Base-by-base conservation (phyloP, 2,888 invertebrate species). In the Nematopogon swammerdamellus region DNA sequence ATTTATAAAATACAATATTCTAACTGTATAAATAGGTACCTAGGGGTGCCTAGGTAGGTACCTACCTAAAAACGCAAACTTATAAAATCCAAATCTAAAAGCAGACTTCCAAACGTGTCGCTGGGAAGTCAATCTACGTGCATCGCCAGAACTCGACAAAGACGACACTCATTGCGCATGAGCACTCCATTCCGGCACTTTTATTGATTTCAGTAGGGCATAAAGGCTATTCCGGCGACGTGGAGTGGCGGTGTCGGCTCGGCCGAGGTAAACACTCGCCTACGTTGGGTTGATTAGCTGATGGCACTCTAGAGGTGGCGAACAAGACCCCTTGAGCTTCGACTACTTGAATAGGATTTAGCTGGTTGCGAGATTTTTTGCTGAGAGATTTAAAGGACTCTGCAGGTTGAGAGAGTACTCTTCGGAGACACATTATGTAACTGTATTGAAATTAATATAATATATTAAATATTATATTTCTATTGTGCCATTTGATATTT, bases 171-270 rank as follows among this genome's bases (percentile, higher is more conserved):
- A 67, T 57, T 67, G 79, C 80, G 80, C 80, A 80, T 80, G 80
- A 70, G 79, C 80, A 69, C 77, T 75, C 75, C 76, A 79, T 80
- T 80, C 79, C 68, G 72, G 75, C 69, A 80, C 82, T 84, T 84
- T 85, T 85, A 85, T 85, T 84, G 84, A 84, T 85, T 85, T 83
- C 84, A 83, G 84, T 83, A 82, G 84, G 83, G 81, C 81, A 82
- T 83, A 83, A 83, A 82, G 79, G 72, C 80, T 72, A 81, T 79
- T 74, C 72, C 70, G 63, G 68, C 74, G 74, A 73, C 74, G 74
- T 74, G 72, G 43, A 46, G 46, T 36, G 49, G 48, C 44, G 49
- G 44, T 3, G 44, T 3, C 44, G 43, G 44, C 17, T 2, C 44
- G 11, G 44, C 17, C 36, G 36, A 36, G 36, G 36, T 36, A 36